Evolutionary conservation across 2,888 invertebrate genomes (phyloP).

Genomic region (Hemistola chrysoprasaria): DNA sequence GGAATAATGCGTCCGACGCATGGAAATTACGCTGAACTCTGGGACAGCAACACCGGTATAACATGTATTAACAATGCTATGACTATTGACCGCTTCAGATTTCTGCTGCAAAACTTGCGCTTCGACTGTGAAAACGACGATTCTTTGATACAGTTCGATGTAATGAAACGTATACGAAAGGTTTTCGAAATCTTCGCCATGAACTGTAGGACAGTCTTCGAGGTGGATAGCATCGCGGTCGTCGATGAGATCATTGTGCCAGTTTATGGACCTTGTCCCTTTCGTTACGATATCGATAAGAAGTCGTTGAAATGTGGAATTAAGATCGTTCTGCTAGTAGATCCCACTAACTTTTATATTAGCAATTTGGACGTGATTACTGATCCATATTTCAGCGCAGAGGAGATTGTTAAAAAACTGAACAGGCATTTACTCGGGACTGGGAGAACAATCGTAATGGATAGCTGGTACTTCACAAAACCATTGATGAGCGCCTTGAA

Average conservation of each 20-base stretch:
- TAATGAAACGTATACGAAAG: conserved; percentile 67
- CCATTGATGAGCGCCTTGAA: conserved; percentile 50
- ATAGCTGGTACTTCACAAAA: conserved; percentile 64
- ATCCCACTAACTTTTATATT: conserved; percentile 66
- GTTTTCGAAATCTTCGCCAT: conserved; percentile 71
- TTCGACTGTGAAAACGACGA: conserved; percentile 55
- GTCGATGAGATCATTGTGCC: conserved; percentile 71
- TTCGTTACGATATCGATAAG: conserved; percentile 63
- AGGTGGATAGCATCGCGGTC: conserved; percentile 54
- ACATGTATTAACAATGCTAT: conserved; percentile 57
- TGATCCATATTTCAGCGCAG: conserved; percentile 56
- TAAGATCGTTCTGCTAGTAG: conserved; percentile 65
- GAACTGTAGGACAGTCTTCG: conserved; percentile 65
- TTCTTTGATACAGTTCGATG: conserved; percentile 53
- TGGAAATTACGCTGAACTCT: conserved; percentile 62
- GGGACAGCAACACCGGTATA: conserved; percentile 59
- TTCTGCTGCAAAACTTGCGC: conserved; percentile 59
- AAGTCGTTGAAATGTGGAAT: conserved; percentile 63
- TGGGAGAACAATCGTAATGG: conserved; percentile 59
- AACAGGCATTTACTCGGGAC: conserved; percentile 62
- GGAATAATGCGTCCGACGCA: conserved; percentile 69
- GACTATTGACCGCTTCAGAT: conserved; percentile 63
- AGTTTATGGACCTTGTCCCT: conserved; percentile 70
- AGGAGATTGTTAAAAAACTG: conserved; percentile 58
- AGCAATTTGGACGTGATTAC: conserved; percentile 69